These are phyloP conservation scores for Bettongia penicillata DNA, from an alignment of 2,113 vertebrate species.

Conservation along the genomic window DNA sequence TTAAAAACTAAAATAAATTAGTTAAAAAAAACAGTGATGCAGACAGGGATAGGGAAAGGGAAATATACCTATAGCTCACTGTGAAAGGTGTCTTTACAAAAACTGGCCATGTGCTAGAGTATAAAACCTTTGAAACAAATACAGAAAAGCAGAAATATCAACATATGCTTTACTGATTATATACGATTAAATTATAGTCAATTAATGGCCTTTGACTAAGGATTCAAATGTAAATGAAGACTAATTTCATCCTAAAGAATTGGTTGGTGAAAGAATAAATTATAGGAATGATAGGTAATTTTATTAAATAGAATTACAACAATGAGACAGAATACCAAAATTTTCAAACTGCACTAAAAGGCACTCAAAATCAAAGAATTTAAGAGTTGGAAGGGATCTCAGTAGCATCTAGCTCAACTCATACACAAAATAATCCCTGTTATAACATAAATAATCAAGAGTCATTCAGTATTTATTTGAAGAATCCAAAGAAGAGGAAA, in stretches of 20 bases:
- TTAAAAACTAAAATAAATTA: too few species aligned
- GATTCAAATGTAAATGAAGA: not conserved
- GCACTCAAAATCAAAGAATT: not conserved
- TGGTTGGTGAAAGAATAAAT: not conserved
- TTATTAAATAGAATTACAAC: not conserved
- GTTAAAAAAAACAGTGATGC: not conserved
- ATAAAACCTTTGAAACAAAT: too few species aligned
- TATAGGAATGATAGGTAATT: not conserved
- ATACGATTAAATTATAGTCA: too few species aligned
- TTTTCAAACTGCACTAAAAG: not conserved
- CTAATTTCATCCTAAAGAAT: not conserved
- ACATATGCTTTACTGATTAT: too few species aligned
- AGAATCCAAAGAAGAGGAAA: not conserved
- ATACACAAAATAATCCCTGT: not conserved
- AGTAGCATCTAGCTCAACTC: not conserved
- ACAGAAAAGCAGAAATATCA: too few species aligned
- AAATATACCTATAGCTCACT: not conserved
- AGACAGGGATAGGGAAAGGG: not conserved
- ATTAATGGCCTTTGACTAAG: too few species aligned
- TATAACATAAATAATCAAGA: not conserved
- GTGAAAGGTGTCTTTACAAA: not conserved
- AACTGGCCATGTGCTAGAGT: not conserved
- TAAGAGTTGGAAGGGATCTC: not conserved
- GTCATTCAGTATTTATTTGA: not conserved
- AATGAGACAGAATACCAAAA: not conserved